Conservation (phyloP, 2,797 vertebrate genomes). For the Phrynocephalus vlangalii region DNA sequence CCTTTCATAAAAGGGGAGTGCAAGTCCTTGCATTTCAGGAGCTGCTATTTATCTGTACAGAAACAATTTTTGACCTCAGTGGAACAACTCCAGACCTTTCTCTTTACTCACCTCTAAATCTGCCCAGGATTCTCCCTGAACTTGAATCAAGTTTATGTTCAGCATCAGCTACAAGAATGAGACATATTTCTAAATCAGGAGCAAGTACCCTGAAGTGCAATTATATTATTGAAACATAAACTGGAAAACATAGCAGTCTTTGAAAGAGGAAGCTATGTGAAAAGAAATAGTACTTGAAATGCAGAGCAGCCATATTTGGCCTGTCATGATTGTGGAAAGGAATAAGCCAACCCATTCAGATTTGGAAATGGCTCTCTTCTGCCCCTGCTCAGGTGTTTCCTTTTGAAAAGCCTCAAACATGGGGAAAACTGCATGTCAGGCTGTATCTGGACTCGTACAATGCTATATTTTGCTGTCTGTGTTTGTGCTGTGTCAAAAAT, state of each 20-base stretch:
- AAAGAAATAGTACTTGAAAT: neutral
- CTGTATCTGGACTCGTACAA: too few relatives aligned
- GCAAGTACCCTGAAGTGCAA: neutral
- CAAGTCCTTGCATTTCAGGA: neutral
- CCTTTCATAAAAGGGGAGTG: neutral
- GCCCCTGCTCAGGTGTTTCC: neutral
- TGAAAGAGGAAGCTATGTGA: neutral
- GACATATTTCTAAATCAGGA: slow-evolving; percentile 64
- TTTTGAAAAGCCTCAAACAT: neutral
- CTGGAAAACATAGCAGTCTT: slow-evolving; percentile 1
- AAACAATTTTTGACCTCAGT: slow-evolving; percentile 37
- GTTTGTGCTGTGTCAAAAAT: too few relatives aligned
- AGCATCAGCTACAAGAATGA: slow-evolving; percentile 80
- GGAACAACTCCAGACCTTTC: slow-evolving; percentile 40
- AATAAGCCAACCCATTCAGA: too few relatives aligned
- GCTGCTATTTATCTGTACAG: slow-evolving; percentile 38
- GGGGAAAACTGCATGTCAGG: neutral
- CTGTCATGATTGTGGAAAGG: neutral
- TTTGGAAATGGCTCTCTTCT: neutral
- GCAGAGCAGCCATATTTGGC: neutral
- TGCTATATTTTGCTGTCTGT: too few relatives aligned
- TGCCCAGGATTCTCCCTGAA: slow-evolving; percentile 90
- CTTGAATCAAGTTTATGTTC: slow-evolving; percentile 89
- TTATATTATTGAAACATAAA: slow-evolving; percentile 21
- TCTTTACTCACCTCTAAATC: slow-evolving; percentile 86